phyloP scores from a whole-genome alignment of 2,888 invertebrate species.

The Caenorhabditis doughertyi region DNA sequence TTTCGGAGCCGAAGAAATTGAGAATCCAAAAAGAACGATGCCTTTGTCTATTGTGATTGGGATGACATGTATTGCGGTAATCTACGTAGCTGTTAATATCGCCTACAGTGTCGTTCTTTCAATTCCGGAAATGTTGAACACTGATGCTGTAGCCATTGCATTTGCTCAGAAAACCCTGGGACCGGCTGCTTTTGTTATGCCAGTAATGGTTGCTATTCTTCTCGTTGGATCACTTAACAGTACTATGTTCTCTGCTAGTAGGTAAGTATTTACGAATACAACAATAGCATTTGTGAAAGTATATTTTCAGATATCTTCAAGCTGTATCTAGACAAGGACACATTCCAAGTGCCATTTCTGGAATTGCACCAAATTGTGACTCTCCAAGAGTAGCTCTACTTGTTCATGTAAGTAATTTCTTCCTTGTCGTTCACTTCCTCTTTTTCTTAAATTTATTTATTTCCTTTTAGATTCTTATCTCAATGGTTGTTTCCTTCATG shows the following conservation, averaged over 20 bases:
- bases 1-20: constrained; percentile 80
- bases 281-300: no score
- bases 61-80: constrained; percentile 76
- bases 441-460: no score
- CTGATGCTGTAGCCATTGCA: constrained; percentile 78
- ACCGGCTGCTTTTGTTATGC: constrained; percentile 74
- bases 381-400: constrained; percentile 79
- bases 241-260: constrained; percentile 80
- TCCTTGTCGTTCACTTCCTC: neutral
- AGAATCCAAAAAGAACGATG: constrained; percentile 80
- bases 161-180: constrained; percentile 77
- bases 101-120: constrained; percentile 79
- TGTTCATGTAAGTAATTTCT: constrained; percentile 72
- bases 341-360: constrained; percentile 78
- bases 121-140: constrained; percentile 67
- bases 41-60: constrained; percentile 80
- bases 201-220: constrained; percentile 79
- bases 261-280: no score
- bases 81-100: constrained; percentile 79
- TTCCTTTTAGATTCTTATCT: constrained; percentile 68
- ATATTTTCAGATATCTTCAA: constrained; percentile 74
- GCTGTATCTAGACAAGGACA: constrained; percentile 77
- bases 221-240: constrained; percentile 80
- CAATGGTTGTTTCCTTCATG: constrained; percentile 76
- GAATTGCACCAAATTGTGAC: constrained; percentile 74